Evolutionary conservation across 2,113 vertebrate species (phyloP).

Genomic region (Campylomormyrus tamandua): DNA sequence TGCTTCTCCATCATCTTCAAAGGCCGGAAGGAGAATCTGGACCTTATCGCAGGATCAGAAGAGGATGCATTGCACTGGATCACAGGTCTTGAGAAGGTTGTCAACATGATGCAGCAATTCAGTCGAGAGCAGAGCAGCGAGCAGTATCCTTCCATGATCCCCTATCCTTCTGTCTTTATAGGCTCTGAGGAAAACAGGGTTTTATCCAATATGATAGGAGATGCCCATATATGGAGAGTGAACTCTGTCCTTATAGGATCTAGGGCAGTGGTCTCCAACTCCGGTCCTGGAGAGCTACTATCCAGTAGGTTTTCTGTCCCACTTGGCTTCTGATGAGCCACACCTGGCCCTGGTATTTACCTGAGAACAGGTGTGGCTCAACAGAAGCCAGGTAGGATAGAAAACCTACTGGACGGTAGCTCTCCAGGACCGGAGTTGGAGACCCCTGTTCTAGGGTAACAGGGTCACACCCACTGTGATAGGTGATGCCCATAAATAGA

Average conservation of each 20-base stretch:
- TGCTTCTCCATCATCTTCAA: constrained; percentile 95
- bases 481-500: not conserved
- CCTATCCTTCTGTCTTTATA: not conserved
- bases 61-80: constrained; percentile 73
- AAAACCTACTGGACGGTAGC: no score
- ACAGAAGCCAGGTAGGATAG: no score
- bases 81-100: constrained; percentile 70
- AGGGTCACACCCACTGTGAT: not conserved
- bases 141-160: constrained; percentile 81
- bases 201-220: no score
- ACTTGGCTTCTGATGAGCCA: no score
- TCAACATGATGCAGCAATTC: constrained; percentile 68
- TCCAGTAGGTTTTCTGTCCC: no score
- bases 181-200: not conserved
- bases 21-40: constrained; percentile 73
- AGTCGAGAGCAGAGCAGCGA: constrained; percentile 73
- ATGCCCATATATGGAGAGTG: not conserved
- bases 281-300: no score
- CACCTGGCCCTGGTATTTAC: no score
- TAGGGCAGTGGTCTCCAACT: not conserved
- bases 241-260: not conserved
- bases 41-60: constrained; percentile 67
- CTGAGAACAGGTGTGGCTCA: no score
- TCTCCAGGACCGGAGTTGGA: no score
- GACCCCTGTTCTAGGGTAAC: not conserved